phyloP scores from a whole-genome alignment of 2,888 invertebrate genomes.

The Rhagium mordax region DNA sequence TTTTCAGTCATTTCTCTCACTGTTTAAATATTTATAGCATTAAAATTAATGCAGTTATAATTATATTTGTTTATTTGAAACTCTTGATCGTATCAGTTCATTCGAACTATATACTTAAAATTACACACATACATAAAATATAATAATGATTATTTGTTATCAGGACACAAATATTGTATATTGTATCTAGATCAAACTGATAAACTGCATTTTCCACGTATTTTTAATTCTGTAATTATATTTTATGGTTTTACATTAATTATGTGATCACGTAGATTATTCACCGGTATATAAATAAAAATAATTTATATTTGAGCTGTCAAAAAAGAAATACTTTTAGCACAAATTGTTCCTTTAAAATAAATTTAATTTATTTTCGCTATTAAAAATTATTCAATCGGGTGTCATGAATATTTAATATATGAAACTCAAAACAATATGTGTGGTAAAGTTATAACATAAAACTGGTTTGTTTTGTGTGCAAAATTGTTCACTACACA shows the following conservation, averaged over 20 bases:
- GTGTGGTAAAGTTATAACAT: too few species aligned
- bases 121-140: neutral
- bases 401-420: too few species aligned
- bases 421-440: too few species aligned
- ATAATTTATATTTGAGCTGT: too few species aligned
- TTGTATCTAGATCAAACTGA: neutral
- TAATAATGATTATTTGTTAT: conserved; percentile 3
- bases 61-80: conserved; percentile 2
- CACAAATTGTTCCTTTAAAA: too few species aligned
- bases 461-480: too few species aligned
- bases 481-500: too few species aligned
- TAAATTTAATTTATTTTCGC: too few species aligned
- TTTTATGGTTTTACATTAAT: neutral
- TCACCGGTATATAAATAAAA: too few species aligned
- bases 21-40: neutral
- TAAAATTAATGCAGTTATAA: neutral
- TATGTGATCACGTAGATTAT: neutral
- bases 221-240: neutral
- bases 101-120: conserved; percentile 22
- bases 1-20: neutral
- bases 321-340: too few species aligned
- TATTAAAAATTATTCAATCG: too few species aligned
- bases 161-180: neutral
- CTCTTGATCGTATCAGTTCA: neutral
- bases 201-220: neutral